Evolutionary conservation across 2,797 vertebrate species (phyloP), one percentile per base, ranked within the genome.

Genomic region (Cossypha caffra): DNA sequence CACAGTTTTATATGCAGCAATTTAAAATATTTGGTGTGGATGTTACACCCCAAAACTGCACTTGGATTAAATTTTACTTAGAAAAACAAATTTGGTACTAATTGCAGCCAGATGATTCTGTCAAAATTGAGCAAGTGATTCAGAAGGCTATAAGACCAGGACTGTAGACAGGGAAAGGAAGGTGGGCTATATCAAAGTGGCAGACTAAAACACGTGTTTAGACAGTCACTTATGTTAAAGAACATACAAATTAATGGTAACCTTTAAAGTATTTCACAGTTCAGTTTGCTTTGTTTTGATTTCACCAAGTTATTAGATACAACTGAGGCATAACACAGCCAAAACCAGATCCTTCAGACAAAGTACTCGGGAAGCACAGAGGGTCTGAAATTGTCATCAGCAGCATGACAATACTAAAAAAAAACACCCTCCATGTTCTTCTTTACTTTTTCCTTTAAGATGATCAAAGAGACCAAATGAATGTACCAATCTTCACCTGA

Each of bases 161-260:
- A 82, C 26, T 48, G 31, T 9, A 43, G 38, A 58, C 1, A 14
- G 8, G 16, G 19, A 19, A 63, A 10, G 3, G 21, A 66, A 54
- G 37, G 58, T 2, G 1, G 24, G 37, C 23, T 29, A 0, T n/a
- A 69, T 43, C 5, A 40, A 79, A 55, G 61, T 1, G 4, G 11
- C 15, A 93, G 16, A 52, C 9, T 13, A 21, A 58, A 87, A 25
- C 33, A 26, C 4, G 5, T 43, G 8, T 40, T 79, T 48, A 51
- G 3, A n/a, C 11, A 23, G 33, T 28, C 52, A 63, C 28, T 85
- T 38, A 55, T 8, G 7, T 31, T 59, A 59, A 79, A 79, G 33
- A 40, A 42, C 6, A 29, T 8, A 9, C 0, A 11, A 43, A 24
- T 48, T 57, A 57, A 45, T 57, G 18, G 7, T 52, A 79, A 33